Evolutionary conservation across 2,113 vertebrate species (phyloP), one percentile per base, ranked within the genome.

Genomic region (Perca fluviatilis): DNA sequence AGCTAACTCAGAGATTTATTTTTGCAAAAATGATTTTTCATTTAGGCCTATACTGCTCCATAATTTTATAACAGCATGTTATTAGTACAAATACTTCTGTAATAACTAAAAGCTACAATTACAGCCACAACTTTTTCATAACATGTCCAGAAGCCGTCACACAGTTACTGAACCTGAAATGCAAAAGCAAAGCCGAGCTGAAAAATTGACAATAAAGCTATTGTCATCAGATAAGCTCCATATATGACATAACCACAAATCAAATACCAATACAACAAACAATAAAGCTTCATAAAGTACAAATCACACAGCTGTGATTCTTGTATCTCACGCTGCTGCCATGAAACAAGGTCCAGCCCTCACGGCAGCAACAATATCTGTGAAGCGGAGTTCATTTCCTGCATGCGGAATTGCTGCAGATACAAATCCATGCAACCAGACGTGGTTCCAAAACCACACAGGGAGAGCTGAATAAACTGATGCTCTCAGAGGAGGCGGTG

Each of bases 331-430:
- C 61, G 0, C 57, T 10, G 36, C 66, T 54, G 58, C 43, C 33
- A 9, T 4, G 43, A 65, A 36, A 43, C 53, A 1, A 27, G 49
- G 1, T 40, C 6, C 18, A 7, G 23, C 43, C 18, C 46, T 46
- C 14, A 5, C 23, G 43, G 46, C 3, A 1, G 68, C n/a, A 18
- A 16, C 57, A 58, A 70, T 74, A 79, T 79, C 82, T 66, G 23
- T 15, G 33, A 58, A 56, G 60, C 76, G 23, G 70, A 79, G 70
- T 46, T 88, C 2, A 85, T 87, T 88, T 88, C 79, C 84, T 89
- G 80, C 25, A 33, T 1, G 51, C 25, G 46, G 64, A 77, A 79
- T 64, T 21, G 50, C 73, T 67, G 27, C 10, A 68, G 60, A 75
- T 30, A 40, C 46, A 77, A 71, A 74, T 25, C 40, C 33, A 62